Base-by-base conservation (phyloP, 2,797 vertebrate genomes). In the Sphenodon punctatus region DNA sequence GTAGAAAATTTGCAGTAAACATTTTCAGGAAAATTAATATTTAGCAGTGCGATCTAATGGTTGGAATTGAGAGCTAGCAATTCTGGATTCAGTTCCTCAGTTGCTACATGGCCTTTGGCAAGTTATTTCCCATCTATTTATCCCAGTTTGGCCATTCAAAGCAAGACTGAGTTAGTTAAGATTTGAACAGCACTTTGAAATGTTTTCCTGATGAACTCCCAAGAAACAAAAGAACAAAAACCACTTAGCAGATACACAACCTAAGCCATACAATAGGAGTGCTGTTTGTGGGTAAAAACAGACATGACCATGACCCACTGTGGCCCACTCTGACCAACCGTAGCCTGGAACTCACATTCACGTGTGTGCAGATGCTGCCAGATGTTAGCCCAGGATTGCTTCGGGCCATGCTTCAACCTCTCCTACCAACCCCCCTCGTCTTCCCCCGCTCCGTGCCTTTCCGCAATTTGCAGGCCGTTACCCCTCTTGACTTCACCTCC, bases 11-110 rank as follows among this genome's bases (percentile, higher is more conserved):
- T 59, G 60, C 66, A 85, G 78, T 46, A 51, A 60, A 61, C 1
- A 1, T 41, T 78, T 69, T 76, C 75, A 82, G 46, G 77, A 76
- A 79, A 83, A 90, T 72, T 46, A 85, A 79, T 75, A 86, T 74
- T 58, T 79, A 75, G 64, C 71, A 78, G n/a, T 65, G 38, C 81
- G 82, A 65, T 87, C 81, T 70, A 61, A 16, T 25, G 48, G 48
- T 67, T 45, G 34, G 30, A 75, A 77, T 80, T 75, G 77, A 80
- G 48, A 90, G 76, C 58, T 72, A 78, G 58, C 16, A 17, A 63
- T 86, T 51, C 2, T 75, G 34, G 83, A 39, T 51, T 68, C 34
- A 77, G 63, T 66, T 70, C 51, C 2, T 1, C 45, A 82, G 82
- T 1, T 66, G 61, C 34, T 69, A 77, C 66, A 36, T 82, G 58